Percentiles rank a stretch among this genome's conserved stretches.
These are phyloP conservation scores for Stigmatopora nigra DNA, from an alignment of 2,113 vertebrate species.

Conservation along the genomic window DNA sequence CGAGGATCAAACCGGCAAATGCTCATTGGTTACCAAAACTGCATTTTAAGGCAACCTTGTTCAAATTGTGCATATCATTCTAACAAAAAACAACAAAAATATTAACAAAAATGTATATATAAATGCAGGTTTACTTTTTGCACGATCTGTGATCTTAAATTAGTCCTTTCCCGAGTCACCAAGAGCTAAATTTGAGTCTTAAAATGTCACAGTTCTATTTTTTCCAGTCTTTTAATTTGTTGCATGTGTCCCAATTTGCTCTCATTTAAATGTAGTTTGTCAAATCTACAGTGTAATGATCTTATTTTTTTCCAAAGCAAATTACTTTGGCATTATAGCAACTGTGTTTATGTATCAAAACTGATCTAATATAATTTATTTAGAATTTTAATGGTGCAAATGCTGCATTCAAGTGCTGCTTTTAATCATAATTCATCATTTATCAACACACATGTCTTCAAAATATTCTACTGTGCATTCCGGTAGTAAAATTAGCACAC, in stretches of 20 bases:
- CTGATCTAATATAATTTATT: too few species aligned
- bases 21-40: not conserved
- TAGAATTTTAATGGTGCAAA: not conserved
- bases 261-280: not conserved
- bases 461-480: not conserved
- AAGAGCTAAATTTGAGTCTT: conserved; percentile 3
- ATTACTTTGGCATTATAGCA: not conserved
- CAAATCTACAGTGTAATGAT: not conserved
- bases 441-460: too few species aligned
- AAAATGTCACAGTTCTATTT: not conserved
- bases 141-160: not conserved
- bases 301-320: not conserved
- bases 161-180: not conserved
- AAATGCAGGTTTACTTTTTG: not conserved
- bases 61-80: not conserved
- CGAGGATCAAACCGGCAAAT: not conserved
- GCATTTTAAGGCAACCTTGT: not conserved
- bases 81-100: not conserved
- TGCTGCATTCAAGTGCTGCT: conserved; percentile 22
- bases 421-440: not conserved
- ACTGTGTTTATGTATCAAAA: not conserved
- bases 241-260: not conserved
- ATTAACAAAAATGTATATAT: not conserved
- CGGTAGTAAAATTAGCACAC: not conserved
- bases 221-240: not conserved